Percentiles rank a stretch among this genome's conserved stretches.
phyloP scores from a whole-genome alignment of 2,888 invertebrate species.

The Epinotia nisella region DNA sequence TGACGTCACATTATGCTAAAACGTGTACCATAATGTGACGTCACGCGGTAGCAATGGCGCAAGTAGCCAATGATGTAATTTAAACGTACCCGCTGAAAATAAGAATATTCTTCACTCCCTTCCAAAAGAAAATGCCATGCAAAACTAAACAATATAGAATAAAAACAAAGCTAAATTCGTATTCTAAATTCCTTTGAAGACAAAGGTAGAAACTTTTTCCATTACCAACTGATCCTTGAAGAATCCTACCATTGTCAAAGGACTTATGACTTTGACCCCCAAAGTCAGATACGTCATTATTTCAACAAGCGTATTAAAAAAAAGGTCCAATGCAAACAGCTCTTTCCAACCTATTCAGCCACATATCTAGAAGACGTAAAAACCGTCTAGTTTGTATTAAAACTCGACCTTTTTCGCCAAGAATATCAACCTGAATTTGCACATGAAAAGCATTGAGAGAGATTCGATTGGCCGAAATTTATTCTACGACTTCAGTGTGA shows the following conservation, averaged over 20 bases:
- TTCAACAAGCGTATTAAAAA: background rate
- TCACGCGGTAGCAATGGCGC: too few species aligned
- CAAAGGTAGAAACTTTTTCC: conserved; percentile 24
- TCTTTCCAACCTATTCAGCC: background rate
- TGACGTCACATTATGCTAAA: too few species aligned
- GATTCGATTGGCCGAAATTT: conserved; percentile 27
- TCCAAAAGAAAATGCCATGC: background rate
- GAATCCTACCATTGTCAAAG: background rate
- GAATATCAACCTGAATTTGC: conserved; percentile 10
- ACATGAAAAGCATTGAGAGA: conserved; percentile 26
- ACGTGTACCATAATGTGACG: too few species aligned
- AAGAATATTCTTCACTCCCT: background rate
- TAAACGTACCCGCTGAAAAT: background rate
- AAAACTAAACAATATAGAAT: background rate
- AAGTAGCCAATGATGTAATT: background rate
- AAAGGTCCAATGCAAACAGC: background rate
- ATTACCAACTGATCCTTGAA: background rate
- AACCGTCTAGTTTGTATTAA: background rate
- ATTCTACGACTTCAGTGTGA: conserved; percentile 23
- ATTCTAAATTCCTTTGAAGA: conserved; percentile 21
- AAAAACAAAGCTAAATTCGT: conserved; percentile 4
- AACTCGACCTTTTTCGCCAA: background rate
- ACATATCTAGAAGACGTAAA: background rate
- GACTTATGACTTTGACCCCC: background rate
- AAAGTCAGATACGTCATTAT: background rate